Conservation (phyloP, 2,797 vertebrate species). For the Xiphorhynchus erythropygius region DNA sequence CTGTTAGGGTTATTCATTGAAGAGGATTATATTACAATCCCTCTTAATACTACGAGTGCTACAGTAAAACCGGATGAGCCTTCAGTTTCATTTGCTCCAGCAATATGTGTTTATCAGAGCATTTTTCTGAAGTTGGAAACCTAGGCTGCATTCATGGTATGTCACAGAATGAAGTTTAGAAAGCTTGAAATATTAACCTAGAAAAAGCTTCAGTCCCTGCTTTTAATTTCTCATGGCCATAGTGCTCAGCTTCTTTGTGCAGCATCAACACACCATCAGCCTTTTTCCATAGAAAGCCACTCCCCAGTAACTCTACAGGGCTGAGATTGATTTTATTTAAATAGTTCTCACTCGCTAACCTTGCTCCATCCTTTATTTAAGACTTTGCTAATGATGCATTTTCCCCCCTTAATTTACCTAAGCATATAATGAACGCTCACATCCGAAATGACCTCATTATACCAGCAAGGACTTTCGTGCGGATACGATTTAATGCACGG, state of each 20-base stretch:
- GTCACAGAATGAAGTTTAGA: constrained; percentile 23
- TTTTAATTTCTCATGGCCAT: background rate
- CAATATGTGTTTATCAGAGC: constrained; percentile 28
- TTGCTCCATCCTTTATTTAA: constrained; percentile 45
- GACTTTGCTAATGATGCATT: constrained; percentile 41
- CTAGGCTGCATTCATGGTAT: constrained; percentile 12
- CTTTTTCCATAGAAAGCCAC: background rate
- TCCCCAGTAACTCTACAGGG: background rate
- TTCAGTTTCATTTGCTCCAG: constrained; percentile 46
- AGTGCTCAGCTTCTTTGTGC: background rate
- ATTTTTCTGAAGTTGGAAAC: constrained; percentile 38
- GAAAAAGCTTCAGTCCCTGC: background rate
- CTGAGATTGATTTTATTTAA: constrained; percentile 44
- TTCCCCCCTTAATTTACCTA: constrained; percentile 27
- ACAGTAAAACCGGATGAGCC: constrained; percentile 47
- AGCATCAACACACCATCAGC: background rate
- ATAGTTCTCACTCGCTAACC: constrained; percentile 40
- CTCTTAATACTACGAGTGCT: constrained; percentile 54
- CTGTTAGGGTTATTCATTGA: constrained; percentile 65
- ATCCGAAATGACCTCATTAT: constrained; percentile 45
- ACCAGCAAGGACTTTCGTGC: background rate
- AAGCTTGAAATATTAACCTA: constrained; percentile 60
- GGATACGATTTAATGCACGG: background rate
- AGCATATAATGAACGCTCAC: background rate
- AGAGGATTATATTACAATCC: constrained; percentile 69